phyloP scores from a whole-genome alignment of 2,797 vertebrate species.

The Cyprinodon diabolis region DNA sequence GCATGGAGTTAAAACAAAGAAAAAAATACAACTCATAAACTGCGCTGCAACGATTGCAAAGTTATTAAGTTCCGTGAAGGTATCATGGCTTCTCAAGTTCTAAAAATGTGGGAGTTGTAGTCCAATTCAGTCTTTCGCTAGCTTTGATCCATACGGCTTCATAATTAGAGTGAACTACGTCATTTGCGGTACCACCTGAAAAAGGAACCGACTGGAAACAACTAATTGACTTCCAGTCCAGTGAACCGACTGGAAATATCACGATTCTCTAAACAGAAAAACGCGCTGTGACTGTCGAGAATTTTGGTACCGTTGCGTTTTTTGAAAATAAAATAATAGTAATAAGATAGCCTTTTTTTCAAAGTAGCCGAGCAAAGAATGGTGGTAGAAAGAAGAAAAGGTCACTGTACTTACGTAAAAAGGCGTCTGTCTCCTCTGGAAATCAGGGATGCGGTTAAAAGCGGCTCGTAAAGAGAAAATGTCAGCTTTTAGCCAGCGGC shows the following conservation, averaged over 20 bases:
- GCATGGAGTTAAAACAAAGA: not conserved
- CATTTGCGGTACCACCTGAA: not conserved
- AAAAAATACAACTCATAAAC: not conserved
- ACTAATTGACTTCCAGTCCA: not conserved
- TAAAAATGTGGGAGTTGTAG: conserved; percentile 51
- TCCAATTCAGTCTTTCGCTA: not conserved
- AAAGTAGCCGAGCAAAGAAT: not conserved
- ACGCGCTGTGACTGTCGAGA: too few relatives aligned
- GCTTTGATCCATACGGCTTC: fast-evolving
- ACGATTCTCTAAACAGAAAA: not conserved
- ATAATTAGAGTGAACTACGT: conserved; percentile 43
- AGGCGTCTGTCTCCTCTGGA: not conserved
- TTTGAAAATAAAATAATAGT: not conserved
- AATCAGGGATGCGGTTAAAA: not conserved
- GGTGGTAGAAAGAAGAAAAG: conserved; percentile 16
- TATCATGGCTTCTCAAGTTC: fast-evolving
- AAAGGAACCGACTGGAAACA: conserved; percentile 37
- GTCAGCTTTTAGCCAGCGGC: not conserved
- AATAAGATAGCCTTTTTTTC: fast-evolving
- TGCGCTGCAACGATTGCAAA: not conserved
- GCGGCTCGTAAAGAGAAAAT: not conserved
- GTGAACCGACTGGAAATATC: not conserved
- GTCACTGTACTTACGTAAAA: conserved; percentile 56
- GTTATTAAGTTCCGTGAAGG: fast-evolving
- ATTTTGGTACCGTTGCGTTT: fast-evolving